Percentiles rank a stretch among this genome's conserved stretches.
phyloP scores from a whole-genome alignment of 2,888 invertebrate species.

The Synanthedon myopaeformis region DNA sequence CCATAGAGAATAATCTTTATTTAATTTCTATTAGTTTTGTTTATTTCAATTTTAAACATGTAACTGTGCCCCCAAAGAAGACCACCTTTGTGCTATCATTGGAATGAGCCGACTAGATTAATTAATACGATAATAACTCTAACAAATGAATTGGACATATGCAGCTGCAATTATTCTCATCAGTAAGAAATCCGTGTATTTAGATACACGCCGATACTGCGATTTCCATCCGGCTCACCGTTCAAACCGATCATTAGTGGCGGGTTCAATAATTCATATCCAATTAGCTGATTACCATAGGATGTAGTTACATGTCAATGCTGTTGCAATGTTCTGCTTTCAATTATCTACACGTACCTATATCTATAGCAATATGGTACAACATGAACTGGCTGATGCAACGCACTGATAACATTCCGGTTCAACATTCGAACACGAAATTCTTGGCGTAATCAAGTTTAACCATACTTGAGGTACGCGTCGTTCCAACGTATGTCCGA shows the following conservation, averaged over 20 bases:
- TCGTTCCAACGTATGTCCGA: constrained; percentile 45
- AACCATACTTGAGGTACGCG: constrained; percentile 43
- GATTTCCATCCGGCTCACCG: constrained; percentile 25
- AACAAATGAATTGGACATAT: too few species aligned
- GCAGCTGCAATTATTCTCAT: background rate
- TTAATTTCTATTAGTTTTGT: background rate
- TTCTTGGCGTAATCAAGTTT: constrained; percentile 52
- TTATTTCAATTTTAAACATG: background rate
- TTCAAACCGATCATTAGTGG: constrained; percentile 34
- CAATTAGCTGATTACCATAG: constrained; percentile 52
- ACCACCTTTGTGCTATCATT: too few species aligned
- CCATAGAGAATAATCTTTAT: background rate
- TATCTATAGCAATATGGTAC: constrained; percentile 28
- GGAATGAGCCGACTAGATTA: too few species aligned
- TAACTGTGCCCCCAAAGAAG: too few species aligned
- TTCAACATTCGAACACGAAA: constrained; percentile 57
- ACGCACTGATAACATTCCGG: constrained; percentile 64
- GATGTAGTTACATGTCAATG: constrained; percentile 15
- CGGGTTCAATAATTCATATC: constrained; percentile 50
- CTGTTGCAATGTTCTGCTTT: constrained; percentile 12
- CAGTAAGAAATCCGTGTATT: constrained; percentile 6
- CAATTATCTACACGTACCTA: background rate
- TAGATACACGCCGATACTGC: constrained; percentile 19
- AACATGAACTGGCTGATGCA: constrained; percentile 49
- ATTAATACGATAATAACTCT: too few species aligned